Evolutionary conservation across 2,888 invertebrate genomes (phyloP), one percentile per base, ranked within the genome.

Genomic region (Allygus modestus): DNA sequence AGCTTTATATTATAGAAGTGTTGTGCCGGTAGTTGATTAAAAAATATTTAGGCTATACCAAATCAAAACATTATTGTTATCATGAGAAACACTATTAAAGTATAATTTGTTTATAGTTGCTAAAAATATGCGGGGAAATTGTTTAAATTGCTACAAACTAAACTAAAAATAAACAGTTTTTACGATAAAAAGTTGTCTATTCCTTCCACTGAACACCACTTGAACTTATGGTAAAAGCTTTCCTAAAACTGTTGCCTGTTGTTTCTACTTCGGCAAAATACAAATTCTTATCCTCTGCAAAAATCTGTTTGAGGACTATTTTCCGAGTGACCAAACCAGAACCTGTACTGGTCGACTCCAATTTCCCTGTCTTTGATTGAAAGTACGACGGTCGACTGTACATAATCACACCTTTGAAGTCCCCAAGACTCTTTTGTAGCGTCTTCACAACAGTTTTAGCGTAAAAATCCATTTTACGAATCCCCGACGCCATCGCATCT

Each of bases 381-480:
- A 92, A 93, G 89, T 93, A 91, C 87, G 89, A 90, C 69, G 92
- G 92, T 89, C 91, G 92, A 81, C 92, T 93, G 87, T 92, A 94
- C 46, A 93, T 87, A 81, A 92, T 89, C 71, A 90, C 89, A 73
- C 92, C 89, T 89, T 92, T 92, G 87, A 91, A 92, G 87, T 91
- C 91, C 88, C 91, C 91, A 28, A 91, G 90, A 81, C 91, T 89
- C 88, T 90, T 91, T 89, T 91, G 91, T 85, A 93, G 89, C 9
- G 89, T 85, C 86, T 88, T 89, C n/a, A 92, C 69, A 0, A 90
- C 85, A 77, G 91, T 86, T 58, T 87, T 87, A 1, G 87, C 82
- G 79, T 89, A 89, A 23, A 86, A 82, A 85, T 89, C 88, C 87
- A 89, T 89, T 84, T 88, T 88, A 31, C 85, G 85, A 26, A 87